A percentile compares a stretch with the other conserved stretches of the same genome.
phyloP scores from a whole-genome alignment of 2,113 vertebrate species.

The Hydrochoerus hydrochaeris region DNA sequence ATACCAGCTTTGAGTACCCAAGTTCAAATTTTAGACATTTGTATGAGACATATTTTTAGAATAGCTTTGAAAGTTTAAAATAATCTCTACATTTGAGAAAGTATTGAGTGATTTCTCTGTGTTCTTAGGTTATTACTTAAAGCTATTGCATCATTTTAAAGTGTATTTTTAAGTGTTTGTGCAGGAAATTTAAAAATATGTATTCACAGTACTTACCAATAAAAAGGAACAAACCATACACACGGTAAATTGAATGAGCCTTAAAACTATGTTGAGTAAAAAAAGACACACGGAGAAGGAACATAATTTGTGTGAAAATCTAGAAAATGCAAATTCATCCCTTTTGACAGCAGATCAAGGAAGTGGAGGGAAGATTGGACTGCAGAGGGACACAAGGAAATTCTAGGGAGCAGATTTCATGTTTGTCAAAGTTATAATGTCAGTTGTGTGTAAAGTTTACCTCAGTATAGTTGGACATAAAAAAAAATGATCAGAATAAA shows the following conservation, averaged over 20 bases:
- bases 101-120: not conserved
- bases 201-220: not conserved
- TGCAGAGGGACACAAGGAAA: not conserved
- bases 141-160: slow-evolving; percentile 15
- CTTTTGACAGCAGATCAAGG: not conserved
- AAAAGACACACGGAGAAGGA: not conserved
- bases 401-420: not conserved
- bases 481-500: slow-evolving; percentile 25
- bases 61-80: slow-evolving; percentile 22
- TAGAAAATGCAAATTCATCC: not conserved
- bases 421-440: not conserved
- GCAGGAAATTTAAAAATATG: slow-evolving; percentile 30
- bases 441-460: not conserved
- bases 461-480: not conserved
- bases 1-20: not conserved
- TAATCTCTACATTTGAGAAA: not conserved
- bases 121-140: slow-evolving; percentile 14
- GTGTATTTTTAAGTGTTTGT: slow-evolving; percentile 13
- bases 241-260: not conserved
- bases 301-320: not conserved
- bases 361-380: not conserved
- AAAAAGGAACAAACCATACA: not conserved
- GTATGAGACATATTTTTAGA: not conserved
- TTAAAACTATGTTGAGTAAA: slow-evolving; percentile 15
- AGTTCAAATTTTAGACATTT: slow-evolving; percentile 36